phyloP scores from a whole-genome alignment of 2,113 vertebrate genomes.

The Chaetorhynchus papuensis region DNA sequence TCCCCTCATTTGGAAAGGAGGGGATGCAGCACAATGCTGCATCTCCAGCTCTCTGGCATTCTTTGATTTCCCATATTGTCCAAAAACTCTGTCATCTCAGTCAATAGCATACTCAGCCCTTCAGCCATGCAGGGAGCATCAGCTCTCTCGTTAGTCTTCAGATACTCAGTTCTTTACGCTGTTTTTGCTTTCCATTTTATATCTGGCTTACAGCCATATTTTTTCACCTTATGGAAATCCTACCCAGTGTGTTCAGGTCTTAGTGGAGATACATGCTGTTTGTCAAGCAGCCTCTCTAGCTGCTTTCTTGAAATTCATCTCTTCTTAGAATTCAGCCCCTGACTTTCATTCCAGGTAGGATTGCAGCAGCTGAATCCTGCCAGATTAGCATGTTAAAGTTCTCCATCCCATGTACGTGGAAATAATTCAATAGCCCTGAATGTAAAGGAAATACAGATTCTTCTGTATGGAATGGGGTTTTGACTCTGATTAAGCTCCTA shows the following conservation, averaged over 20 bases:
- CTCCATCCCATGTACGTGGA: background rate
- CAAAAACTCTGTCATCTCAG: background rate
- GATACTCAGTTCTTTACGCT: background rate
- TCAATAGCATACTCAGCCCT: background rate
- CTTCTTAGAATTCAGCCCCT: conserved; percentile 18
- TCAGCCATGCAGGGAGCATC: background rate
- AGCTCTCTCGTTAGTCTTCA: background rate
- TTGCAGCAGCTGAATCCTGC: background rate
- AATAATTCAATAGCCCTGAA: background rate
- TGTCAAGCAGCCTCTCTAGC: conserved; percentile 1
- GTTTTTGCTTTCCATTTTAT: background rate
- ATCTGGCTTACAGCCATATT: background rate
- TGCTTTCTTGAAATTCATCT: background rate
- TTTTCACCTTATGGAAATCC: conserved; percentile 33
- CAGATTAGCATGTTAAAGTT: background rate
- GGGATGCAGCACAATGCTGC: background rate
- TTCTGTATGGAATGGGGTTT: background rate
- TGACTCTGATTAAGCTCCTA: background rate
- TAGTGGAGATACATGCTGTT: background rate
- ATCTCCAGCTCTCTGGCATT: background rate
- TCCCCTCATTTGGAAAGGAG: background rate
- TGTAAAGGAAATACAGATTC: background rate
- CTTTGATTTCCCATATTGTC: conserved; percentile 54
- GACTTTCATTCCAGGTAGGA: background rate
- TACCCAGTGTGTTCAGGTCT: background rate